A percentile compares a stretch with the other conserved stretches of the same genome.
These are phyloP conservation scores for Meloe dianella DNA, from an alignment of 2,888 invertebrate species.

Conservation along the genomic window DNA sequence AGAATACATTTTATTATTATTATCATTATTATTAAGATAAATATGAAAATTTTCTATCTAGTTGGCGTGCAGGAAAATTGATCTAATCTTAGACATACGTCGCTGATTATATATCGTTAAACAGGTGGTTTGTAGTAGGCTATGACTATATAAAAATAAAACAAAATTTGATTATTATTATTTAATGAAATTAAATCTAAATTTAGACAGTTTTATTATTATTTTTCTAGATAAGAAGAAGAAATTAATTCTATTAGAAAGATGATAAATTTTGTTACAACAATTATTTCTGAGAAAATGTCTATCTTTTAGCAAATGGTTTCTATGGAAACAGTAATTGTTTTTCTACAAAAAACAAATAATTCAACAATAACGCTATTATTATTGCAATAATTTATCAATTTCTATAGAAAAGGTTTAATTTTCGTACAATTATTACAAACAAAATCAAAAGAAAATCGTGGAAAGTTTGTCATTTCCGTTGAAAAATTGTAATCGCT, in stretches of 20 bases:
- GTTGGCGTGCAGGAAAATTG: constrained; percentile 3
- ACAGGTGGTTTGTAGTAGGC: constrained; percentile 7
- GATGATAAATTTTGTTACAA: constrained; percentile 1
- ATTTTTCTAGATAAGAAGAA: too few relatives aligned
- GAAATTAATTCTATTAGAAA: too few relatives aligned
- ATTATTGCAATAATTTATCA: background rate
- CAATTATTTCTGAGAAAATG: background rate
- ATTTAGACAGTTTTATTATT: too few relatives aligned
- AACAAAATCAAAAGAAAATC: too few relatives aligned
- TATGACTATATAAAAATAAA: background rate
- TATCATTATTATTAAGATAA: too few relatives aligned
- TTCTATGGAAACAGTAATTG: background rate
- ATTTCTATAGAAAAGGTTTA: background rate
- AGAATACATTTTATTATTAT: background rate
- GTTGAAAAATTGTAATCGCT: too few relatives aligned
- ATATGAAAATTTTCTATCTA: background rate
- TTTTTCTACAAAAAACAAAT: background rate
- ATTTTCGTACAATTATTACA: too few relatives aligned
- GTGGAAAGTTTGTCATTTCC: too few relatives aligned
- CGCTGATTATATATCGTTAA: background rate
- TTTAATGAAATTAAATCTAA: background rate
- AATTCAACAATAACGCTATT: background rate
- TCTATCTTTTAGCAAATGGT: background rate
- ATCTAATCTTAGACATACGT: background rate
- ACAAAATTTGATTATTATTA: background rate